phyloP scores from a whole-genome alignment of 1,140 invertebrate genomes.

The Bombus picipes region DNA sequence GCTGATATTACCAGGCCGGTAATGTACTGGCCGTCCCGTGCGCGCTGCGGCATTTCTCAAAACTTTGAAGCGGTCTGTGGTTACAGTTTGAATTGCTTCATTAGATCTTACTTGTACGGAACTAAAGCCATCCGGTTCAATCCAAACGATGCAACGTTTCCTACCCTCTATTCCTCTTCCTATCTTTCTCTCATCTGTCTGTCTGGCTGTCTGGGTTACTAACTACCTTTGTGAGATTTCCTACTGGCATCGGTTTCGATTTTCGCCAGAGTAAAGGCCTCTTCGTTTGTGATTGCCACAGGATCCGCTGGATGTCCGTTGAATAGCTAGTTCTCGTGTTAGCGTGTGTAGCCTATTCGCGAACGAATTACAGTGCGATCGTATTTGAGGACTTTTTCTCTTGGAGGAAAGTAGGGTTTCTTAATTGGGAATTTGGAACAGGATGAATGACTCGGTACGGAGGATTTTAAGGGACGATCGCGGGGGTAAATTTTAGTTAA shows the following conservation, averaged over 20 bases:
- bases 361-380: too few relatives aligned
- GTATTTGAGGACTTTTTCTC: too few relatives aligned
- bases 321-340: background rate
- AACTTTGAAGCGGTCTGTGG: slow-evolving; percentile 66
- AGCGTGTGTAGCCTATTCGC: background rate
- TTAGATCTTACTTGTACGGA: slow-evolving; percentile 65
- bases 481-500: too few relatives aligned
- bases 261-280: background rate
- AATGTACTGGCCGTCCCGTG: slow-evolving; percentile 61
- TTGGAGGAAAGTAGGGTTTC: too few relatives aligned
- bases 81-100: slow-evolving; percentile 67
- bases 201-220: background rate
- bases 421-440: too few relatives aligned
- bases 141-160: slow-evolving; percentile 30
- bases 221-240: slow-evolving; percentile 9
- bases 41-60: slow-evolving; percentile 61
- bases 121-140: slow-evolving; percentile 52
- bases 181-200: background rate
- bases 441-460: too few relatives aligned
- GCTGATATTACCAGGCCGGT: slow-evolving; percentile 66
- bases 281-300: background rate
- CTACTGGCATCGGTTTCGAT: slow-evolving; percentile 2
- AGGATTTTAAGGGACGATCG: too few relatives aligned
- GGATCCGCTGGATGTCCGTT: background rate
- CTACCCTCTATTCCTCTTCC: background rate